Evolutionary conservation across 2,888 invertebrate species (phyloP).

Genomic region (Zelleria hepariella): DNA sequence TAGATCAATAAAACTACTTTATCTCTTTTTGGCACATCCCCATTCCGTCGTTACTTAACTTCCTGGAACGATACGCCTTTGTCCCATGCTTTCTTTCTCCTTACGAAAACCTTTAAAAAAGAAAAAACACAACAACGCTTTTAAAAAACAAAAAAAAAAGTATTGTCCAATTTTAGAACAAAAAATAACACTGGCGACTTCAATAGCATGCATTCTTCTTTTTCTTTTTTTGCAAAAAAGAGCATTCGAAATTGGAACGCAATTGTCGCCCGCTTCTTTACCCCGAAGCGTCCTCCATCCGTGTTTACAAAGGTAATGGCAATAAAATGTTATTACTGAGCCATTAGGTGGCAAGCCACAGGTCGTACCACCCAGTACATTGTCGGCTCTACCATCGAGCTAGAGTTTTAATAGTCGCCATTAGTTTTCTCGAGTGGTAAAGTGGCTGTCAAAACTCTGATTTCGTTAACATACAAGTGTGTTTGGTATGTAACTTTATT

Average conservation of each 20-base stretch:
- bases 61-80: slow-evolving; percentile 59
- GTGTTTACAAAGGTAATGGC: slow-evolving; percentile 64
- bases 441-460: background rate
- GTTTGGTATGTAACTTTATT: background rate
- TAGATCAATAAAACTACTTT: slow-evolving; percentile 75
- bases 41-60: slow-evolving; percentile 55
- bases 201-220: slow-evolving; percentile 27
- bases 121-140: background rate
- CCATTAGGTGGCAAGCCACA: slow-evolving; percentile 56
- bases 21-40: slow-evolving; percentile 74
- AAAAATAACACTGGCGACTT: slow-evolving; percentile 1
- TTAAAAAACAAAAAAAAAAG: background rate
- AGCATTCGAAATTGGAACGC: slow-evolving; percentile 39
- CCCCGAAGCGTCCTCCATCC: slow-evolving; percentile 50
- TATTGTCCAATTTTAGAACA: background rate
- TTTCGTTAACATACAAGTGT: background rate
- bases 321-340: slow-evolving; percentile 66
- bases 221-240: slow-evolving; percentile 18
- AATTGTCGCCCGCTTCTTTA: slow-evolving; percentile 50
- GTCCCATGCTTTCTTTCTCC: slow-evolving; percentile 16
- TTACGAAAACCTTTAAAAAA: slow-evolving; percentile 1
- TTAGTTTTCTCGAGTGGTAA: slow-evolving; percentile 30
- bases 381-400: slow-evolving; percentile 37
- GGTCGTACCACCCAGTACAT: slow-evolving; percentile 50
- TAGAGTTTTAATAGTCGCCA: slow-evolving; percentile 45